A percentile compares a stretch with the other conserved stretches of the same genome.
These are phyloP conservation scores for Lytechinus variegatus DNA, from an alignment of 35 echinoderm and acorn worm genomes.

Conservation along the genomic window DNA sequence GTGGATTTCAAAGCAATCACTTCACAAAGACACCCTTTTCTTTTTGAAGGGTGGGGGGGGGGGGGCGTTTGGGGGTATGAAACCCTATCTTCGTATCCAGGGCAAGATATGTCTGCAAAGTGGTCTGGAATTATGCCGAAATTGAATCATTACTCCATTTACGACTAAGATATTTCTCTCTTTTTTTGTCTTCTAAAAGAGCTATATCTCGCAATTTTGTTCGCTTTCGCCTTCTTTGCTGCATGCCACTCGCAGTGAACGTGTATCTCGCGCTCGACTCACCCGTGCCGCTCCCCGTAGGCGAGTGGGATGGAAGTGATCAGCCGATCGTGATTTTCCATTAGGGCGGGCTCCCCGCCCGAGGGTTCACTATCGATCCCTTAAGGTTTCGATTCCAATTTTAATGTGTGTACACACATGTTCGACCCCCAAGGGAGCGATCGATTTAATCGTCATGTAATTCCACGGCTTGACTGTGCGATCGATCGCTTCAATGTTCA, in stretches of 20 bases:
- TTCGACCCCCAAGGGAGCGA: constrained; percentile 35
- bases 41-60: no score
- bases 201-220: background rate
- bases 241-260: background rate
- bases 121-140: background rate
- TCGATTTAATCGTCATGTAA: constrained; percentile 51
- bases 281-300: background rate
- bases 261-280: background rate
- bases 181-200: background rate
- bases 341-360: background rate
- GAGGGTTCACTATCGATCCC: constrained; percentile 32
- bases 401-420: constrained; percentile 54
- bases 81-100: background rate
- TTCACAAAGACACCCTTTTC: no score
- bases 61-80: background rate
- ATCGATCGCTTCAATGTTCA: constrained; percentile 26
- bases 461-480: constrained; percentile 27
- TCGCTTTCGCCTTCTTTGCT: background rate
- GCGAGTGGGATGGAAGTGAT: background rate
- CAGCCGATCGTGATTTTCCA: constrained; percentile 30
- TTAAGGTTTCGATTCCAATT: constrained; percentile 49
- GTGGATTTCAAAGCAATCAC: no score
- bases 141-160: background rate
- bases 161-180: background rate
- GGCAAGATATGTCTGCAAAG: background rate